These are phyloP conservation scores for Hirundichthys speculiger DNA, from an alignment of 2,113 vertebrate genomes.

Conservation along the genomic window DNA sequence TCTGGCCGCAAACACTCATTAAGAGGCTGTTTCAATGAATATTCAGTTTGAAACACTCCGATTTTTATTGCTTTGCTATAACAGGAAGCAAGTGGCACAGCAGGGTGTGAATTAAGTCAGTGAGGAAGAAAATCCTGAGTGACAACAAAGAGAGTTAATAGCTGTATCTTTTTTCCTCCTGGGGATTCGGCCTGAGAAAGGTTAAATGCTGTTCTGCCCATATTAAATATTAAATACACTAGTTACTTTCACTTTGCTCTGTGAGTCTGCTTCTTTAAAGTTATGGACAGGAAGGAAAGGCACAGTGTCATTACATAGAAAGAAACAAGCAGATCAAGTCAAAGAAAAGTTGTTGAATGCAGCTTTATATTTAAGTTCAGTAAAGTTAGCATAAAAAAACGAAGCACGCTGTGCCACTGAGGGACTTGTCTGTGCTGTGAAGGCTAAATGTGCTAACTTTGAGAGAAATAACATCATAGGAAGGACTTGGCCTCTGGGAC, in stretches of 20 bases:
- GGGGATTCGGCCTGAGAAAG: slow-evolving; percentile 26
- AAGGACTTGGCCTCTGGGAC: slow-evolving; percentile 61
- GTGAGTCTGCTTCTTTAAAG: slow-evolving; percentile 1
- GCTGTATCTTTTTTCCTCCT: slow-evolving; percentile 7
- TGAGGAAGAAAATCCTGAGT: slow-evolving; percentile 33
- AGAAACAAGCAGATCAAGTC: background rate
- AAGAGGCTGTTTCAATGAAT: slow-evolving; percentile 27
- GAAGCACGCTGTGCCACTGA: background rate
- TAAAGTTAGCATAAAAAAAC: background rate
- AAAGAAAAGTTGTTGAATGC: no score
- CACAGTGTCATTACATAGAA: slow-evolving; percentile 10
- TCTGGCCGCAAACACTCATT: no score
- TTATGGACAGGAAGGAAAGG: slow-evolving; percentile 24
- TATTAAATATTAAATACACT: slow-evolving; percentile 67
- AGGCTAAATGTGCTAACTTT: slow-evolving; percentile 17
- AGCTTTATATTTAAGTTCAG: background rate
- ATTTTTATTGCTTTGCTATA: slow-evolving; percentile 43
- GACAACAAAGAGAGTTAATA: slow-evolving; percentile 23
- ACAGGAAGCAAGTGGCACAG: slow-evolving; percentile 28
- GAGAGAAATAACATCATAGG: slow-evolving; percentile 46
- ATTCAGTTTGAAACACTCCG: slow-evolving; percentile 36
- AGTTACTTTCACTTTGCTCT: slow-evolving; percentile 42
- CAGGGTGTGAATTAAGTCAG: slow-evolving; percentile 15
- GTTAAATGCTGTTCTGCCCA: slow-evolving; percentile 47
- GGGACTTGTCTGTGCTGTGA: slow-evolving; percentile 21